phyloP scores from a whole-genome alignment of 2,113 vertebrate species.

The Spea bombifrons region DNA sequence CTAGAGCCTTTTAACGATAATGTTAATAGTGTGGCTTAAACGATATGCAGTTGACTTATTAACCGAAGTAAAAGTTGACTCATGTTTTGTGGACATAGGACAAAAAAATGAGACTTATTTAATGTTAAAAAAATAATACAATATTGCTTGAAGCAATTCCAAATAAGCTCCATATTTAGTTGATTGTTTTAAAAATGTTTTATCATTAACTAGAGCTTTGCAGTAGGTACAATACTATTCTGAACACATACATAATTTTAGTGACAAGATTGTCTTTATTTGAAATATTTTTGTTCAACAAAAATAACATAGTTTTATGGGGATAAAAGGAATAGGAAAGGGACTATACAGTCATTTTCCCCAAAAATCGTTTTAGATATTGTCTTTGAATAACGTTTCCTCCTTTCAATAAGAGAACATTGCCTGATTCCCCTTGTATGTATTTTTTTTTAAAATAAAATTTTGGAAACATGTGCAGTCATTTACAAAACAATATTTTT shows the following conservation, averaged over 20 bases:
- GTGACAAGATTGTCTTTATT: slow-evolving; percentile 99
- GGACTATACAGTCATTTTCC: slow-evolving; percentile 66
- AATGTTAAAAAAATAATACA: too few relatives aligned
- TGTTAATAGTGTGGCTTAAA: too few relatives aligned
- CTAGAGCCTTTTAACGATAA: too few relatives aligned
- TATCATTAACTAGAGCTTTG: not conserved
- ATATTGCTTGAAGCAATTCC: too few relatives aligned
- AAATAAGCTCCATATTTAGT: too few relatives aligned
- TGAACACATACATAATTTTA: slow-evolving; percentile 61
- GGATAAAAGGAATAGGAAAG: slow-evolving; percentile 40
- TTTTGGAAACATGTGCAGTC: slow-evolving; percentile 11
- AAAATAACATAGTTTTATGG: slow-evolving; percentile 76
- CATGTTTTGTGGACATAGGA: too few relatives aligned
- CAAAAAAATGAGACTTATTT: too few relatives aligned
- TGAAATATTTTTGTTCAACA: slow-evolving; percentile 90
- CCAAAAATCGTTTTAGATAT: slow-evolving; percentile 11
- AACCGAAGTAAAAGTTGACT: too few relatives aligned
- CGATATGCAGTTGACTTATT: too few relatives aligned
- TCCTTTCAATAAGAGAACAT: not conserved
- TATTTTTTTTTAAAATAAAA: not conserved
- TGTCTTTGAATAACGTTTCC: not conserved
- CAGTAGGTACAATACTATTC: slow-evolving; percentile 39
- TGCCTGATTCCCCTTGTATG: not conserved
- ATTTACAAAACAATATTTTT: slow-evolving; percentile 59
- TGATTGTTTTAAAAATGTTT: too few relatives aligned